A percentile compares a stretch with the other conserved stretches of the same genome.
Conservation (phyloP, 2,797 vertebrate genomes). For the Takifugu ocellatus region DNA sequence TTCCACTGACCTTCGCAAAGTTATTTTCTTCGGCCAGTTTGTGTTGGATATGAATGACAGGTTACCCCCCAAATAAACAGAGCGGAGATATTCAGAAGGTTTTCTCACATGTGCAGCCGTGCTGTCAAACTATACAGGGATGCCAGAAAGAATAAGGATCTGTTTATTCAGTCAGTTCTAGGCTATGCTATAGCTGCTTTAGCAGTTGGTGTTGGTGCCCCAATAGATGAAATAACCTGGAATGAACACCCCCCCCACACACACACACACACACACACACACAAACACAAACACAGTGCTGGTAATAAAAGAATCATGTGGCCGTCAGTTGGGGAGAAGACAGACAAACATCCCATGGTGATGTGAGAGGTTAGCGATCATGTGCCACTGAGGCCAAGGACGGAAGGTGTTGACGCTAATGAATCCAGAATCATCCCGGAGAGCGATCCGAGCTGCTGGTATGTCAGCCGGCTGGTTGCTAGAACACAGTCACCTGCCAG, state of each 20-base stretch:
- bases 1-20: constrained; percentile 41
- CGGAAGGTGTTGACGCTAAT: constrained; percentile 46
- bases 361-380: constrained; percentile 22
- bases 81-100: too few relatives aligned
- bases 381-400: constrained; percentile 14
- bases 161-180: too few relatives aligned
- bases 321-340: constrained; percentile 9
- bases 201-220: too few relatives aligned
- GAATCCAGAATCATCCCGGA: constrained; percentile 49
- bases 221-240: too few relatives aligned
- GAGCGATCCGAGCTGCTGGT: constrained; percentile 42
- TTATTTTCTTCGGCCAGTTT: constrained; percentile 29
- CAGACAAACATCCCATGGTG: constrained; percentile 9
- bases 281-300: too few relatives aligned
- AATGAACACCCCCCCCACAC: too few relatives aligned
- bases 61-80: too few relatives aligned
- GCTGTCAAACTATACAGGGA: too few relatives aligned
- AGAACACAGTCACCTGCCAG: constrained; percentile 42
- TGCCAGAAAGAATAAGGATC: too few relatives aligned
- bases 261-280: too few relatives aligned
- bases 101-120: too few relatives aligned
- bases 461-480: constrained; percentile 34
- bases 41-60: constrained; percentile 25
- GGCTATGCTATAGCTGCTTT: too few relatives aligned
- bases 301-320: constrained; percentile 3